Evolutionary conservation across 2,797 vertebrate species (phyloP).

Genomic region (Podargus strigoides): DNA sequence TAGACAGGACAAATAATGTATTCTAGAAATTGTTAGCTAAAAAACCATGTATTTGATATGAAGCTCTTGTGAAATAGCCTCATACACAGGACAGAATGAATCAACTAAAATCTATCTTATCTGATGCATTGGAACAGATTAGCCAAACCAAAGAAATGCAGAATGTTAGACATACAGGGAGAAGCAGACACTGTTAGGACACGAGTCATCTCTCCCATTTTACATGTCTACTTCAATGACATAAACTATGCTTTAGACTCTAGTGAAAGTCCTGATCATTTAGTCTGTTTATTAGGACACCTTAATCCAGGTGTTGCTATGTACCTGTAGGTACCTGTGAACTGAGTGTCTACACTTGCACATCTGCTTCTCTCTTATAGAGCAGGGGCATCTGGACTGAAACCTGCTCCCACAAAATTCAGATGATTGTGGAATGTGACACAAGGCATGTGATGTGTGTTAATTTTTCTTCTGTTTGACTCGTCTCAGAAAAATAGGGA

Average conservation of each 20-base stretch:
- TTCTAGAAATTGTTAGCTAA: neutral
- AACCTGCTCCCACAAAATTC: neutral
- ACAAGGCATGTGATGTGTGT: neutral
- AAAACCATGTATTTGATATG: neutral
- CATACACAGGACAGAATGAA: neutral
- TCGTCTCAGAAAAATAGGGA: neutral
- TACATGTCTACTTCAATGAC: slow-evolving; percentile 1
- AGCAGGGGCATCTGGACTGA: neutral
- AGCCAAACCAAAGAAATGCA: neutral
- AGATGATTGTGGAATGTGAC: neutral
- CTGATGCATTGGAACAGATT: neutral
- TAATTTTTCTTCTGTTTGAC: neutral
- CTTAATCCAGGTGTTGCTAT: neutral
- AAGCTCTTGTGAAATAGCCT: neutral
- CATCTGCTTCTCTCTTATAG: neutral
- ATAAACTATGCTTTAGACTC: neutral
- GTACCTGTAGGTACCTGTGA: neutral
- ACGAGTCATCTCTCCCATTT: slow-evolving; percentile 29
- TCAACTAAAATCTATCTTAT: neutral
- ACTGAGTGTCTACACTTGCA: neutral
- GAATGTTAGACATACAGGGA: neutral
- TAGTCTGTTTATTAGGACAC: neutral
- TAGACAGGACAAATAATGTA: neutral
- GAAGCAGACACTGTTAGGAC: neutral
- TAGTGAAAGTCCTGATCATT: neutral